Percentiles rank a stretch among this genome's conserved stretches.
Evolutionary conservation across 2,888 invertebrate species (phyloP).

Genomic region (Pollenia griseotomentosa): DNA sequence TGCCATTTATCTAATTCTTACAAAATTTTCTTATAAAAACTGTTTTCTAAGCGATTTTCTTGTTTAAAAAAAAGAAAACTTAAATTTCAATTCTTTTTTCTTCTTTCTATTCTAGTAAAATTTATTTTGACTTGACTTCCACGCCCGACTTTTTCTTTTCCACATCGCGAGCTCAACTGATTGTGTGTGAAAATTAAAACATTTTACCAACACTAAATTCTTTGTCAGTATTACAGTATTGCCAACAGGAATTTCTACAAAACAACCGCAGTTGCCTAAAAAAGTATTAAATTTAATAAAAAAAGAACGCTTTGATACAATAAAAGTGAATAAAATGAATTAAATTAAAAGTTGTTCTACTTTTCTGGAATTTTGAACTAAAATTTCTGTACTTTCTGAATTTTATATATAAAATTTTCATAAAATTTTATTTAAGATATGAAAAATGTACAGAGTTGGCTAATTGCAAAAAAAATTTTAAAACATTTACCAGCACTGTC

Average conservation of each 20-base stretch:
- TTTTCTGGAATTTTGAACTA: too few species aligned
- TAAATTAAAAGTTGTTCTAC: too few species aligned
- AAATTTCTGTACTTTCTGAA: too few species aligned
- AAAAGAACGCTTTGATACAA: background rate
- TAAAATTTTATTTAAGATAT: too few species aligned
- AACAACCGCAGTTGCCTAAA: slow-evolving; percentile 9
- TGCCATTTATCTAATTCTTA: slow-evolving; percentile 4
- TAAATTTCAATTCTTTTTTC: slow-evolving; percentile 39
- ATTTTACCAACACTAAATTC: slow-evolving; percentile 64
- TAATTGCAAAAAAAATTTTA: too few species aligned
- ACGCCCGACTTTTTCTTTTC: slow-evolving; percentile 75
- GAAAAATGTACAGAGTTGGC: too few species aligned
- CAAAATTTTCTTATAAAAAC: slow-evolving; percentile 46
- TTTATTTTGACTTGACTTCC: slow-evolving; percentile 70
- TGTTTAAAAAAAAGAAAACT: slow-evolving; percentile 56
- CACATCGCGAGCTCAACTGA: slow-evolving; percentile 72
- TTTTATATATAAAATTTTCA: too few species aligned
- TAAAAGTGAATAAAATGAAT: background rate
- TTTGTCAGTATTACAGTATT: slow-evolving; percentile 39
- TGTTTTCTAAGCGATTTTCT: slow-evolving; percentile 23
- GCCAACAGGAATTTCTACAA: slow-evolving; percentile 14
- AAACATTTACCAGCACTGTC: too few species aligned
- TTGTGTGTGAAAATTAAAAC: slow-evolving; percentile 50
- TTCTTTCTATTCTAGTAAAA: slow-evolving; percentile 37
- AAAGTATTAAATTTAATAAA: background rate